Evolutionary conservation across 2,113 vertebrate species (phyloP).

Genomic region (Athene cunicularia): DNA sequence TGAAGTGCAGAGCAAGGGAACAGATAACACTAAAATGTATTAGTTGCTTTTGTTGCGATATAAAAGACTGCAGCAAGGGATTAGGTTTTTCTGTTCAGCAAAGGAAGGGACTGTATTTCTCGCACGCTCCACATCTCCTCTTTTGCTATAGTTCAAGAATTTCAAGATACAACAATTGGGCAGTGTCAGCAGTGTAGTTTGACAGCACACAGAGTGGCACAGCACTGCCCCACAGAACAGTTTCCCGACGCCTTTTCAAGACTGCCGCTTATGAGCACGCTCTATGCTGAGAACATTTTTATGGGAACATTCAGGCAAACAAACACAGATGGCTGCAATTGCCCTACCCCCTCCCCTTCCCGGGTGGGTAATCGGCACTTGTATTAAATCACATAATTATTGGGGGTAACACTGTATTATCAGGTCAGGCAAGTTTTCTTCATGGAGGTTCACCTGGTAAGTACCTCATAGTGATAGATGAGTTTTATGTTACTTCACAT

Average conservation of each 20-base stretch:
- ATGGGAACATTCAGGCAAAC: slow-evolving; percentile 35
- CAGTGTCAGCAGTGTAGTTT: not conserved
- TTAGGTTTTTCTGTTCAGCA: slow-evolving; percentile 47
- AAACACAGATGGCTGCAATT: slow-evolving; percentile 20
- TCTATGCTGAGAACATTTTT: slow-evolving; percentile 35
- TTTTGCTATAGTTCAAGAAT: slow-evolving; percentile 46
- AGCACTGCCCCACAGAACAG: slow-evolving; percentile 19
- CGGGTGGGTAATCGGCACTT: slow-evolving; percentile 8
- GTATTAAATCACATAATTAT: not conserved
- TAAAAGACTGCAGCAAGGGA: slow-evolving; percentile 31
- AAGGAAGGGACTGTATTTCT: slow-evolving; percentile 2
- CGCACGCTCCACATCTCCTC: not conserved
- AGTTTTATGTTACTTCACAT: slow-evolving; percentile 40
- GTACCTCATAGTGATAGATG: not conserved
- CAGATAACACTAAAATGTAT: slow-evolving; percentile 45
- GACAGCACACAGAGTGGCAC: not conserved
- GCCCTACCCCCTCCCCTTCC: not conserved
- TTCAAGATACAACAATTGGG: slow-evolving; percentile 13
- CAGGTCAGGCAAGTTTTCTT: slow-evolving; percentile 48
- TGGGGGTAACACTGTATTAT: slow-evolving; percentile 35
- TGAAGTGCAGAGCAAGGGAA: slow-evolving; percentile 51
- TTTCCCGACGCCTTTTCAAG: slow-evolving; percentile 10
- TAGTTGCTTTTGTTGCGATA: slow-evolving; percentile 41
- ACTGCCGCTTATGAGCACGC: not conserved
- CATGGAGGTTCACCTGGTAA: slow-evolving; percentile 1